A percentile compares a stretch with the other conserved stretches of the same genome.
phyloP scores from a whole-genome alignment of 2,113 vertebrate species.

The Brachirus orientalis region DNA sequence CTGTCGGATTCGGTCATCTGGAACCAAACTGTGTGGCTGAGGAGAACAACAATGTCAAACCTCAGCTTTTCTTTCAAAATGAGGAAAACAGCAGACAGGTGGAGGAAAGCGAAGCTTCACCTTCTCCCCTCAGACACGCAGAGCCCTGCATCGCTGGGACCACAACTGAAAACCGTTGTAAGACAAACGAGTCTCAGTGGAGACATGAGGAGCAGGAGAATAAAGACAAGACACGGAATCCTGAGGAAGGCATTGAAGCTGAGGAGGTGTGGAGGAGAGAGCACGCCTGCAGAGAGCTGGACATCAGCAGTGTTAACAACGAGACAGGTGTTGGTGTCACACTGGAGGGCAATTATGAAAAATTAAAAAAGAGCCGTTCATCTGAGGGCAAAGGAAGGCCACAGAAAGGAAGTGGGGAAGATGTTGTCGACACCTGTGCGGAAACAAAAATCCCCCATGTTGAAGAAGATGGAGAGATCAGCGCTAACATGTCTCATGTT shows the following conservation, averaged over 20 bases:
- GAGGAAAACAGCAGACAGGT: background rate
- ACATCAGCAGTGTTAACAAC: background rate
- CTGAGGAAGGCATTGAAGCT: background rate
- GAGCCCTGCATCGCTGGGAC: background rate
- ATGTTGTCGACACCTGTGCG: conserved; percentile 13
- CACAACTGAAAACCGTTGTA: background rate
- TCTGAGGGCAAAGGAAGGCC: background rate
- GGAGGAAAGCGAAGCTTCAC: conserved; percentile 5
- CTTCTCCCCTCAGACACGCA: background rate
- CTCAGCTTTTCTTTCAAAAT: background rate
- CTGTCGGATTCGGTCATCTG: background rate
- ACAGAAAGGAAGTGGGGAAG: background rate
- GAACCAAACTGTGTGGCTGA: background rate
- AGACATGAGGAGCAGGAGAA: conserved; percentile 2
- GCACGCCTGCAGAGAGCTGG: background rate
- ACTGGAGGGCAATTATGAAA: background rate
- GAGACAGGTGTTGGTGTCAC: background rate
- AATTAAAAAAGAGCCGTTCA: background rate
- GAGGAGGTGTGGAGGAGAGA: background rate
- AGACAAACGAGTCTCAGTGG: background rate
- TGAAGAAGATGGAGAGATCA: conserved; percentile 6
- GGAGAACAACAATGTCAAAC: conserved; percentile 27
- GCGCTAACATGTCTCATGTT: background rate
- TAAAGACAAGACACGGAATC: background rate
- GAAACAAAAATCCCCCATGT: background rate